A percentile compares a stretch with the other conserved stretches of the same genome.
phyloP scores from a whole-genome alignment of 1,140 invertebrate genomes.

The Nephila pilipes region DNA sequence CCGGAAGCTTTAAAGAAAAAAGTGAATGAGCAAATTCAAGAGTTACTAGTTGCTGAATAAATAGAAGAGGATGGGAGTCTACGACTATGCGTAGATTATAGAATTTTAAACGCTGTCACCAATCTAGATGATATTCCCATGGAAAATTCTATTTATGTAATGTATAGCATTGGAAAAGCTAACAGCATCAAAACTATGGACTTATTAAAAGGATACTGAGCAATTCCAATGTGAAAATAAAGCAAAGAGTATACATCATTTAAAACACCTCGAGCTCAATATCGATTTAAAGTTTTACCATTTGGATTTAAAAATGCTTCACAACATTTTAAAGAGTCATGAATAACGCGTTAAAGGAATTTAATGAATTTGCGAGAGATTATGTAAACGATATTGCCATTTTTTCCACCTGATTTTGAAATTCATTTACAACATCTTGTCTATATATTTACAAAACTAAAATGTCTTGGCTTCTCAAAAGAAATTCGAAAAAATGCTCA shows the following conservation, averaged over 20 bases:
- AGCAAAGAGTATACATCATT: no score
- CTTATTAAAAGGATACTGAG: conserved; percentile 82
- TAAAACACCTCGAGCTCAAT: conserved; percentile 19
- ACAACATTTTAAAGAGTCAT: conserved; percentile 77
- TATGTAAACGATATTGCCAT: conserved; percentile 19
- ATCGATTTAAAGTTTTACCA: neutral
- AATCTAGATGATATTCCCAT: conserved; percentile 83
- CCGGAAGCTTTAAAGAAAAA: no score
- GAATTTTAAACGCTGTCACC: neutral
- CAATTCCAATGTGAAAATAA: conserved; percentile 79
- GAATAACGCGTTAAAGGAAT: neutral
- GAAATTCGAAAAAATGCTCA: neutral
- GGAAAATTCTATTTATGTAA: conserved; percentile 81
- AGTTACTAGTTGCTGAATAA: neutral
- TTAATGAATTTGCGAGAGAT: neutral
- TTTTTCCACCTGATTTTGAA: neutral
- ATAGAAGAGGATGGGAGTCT: neutral
- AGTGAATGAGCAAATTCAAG: neutral
- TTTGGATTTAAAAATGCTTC: conserved; percentile 12
- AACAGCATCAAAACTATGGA: conserved; percentile 82
- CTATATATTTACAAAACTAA: neutral
- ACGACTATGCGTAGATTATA: neutral
- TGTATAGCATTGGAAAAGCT: conserved; percentile 80
- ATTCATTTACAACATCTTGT: neutral
- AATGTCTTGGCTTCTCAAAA: neutral